A percentile compares a stretch with the other conserved stretches of the same genome.
Conservation (phyloP, 2,888 invertebrate genomes). For the Adelognathus sp. region DNA sequence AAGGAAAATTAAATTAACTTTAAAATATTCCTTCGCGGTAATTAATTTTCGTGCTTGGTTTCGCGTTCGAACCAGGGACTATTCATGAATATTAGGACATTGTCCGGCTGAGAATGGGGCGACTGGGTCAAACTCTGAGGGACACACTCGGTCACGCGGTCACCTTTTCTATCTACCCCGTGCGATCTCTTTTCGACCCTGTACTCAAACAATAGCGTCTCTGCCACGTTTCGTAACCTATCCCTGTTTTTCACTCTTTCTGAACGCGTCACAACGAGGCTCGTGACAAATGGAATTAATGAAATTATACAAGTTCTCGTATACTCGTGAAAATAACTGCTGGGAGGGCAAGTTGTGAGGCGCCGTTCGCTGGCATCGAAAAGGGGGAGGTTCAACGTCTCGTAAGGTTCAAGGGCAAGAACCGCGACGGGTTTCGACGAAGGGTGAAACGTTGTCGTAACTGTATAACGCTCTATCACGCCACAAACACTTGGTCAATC, state of each 20-base stretch:
- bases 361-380: slow-evolving; percentile 4
- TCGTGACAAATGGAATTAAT: not conserved
- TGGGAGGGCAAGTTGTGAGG: not conserved
- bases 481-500: slow-evolving; percentile 36
- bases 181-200: slow-evolving; percentile 36
- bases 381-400: slow-evolving; percentile 61
- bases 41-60: not conserved
- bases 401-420: slow-evolving; percentile 56
- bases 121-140: slow-evolving; percentile 65
- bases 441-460: slow-evolving; percentile 7
- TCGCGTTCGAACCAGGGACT: not conserved
- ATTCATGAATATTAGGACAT: not conserved
- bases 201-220: not conserved
- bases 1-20: too few species aligned
- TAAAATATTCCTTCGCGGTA: not conserved
- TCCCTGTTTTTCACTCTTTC: not conserved
- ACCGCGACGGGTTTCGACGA: slow-evolving; percentile 36
- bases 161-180: slow-evolving; percentile 64
- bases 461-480: not conserved
- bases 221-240: not conserved
- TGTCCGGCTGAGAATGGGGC: not conserved
- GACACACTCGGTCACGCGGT: slow-evolving; percentile 69
- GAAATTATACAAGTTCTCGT: not conserved
- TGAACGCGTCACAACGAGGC: not conserved
- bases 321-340: not conserved